Percentiles rank a stretch among this genome's conserved stretches.
phyloP scores from a whole-genome alignment of 2,888 invertebrate species.

The Fissipunctia ypsillon region DNA sequence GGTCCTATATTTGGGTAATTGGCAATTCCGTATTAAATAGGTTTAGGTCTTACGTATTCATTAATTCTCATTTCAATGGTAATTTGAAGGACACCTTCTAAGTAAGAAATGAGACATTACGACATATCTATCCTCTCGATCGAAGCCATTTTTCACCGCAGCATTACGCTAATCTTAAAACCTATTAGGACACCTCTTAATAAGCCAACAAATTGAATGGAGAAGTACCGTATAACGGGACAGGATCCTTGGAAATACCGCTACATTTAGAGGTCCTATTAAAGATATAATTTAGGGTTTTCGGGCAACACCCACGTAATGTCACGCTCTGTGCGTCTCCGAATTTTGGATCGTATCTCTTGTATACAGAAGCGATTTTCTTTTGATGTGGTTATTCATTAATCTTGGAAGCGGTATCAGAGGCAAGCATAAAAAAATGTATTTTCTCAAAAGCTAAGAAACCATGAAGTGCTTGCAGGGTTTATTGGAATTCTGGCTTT shows the following conservation, averaged over 20 bases:
- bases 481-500: constrained; percentile 5
- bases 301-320: constrained; percentile 29
- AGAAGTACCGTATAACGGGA: constrained; percentile 16
- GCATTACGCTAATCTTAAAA: not conserved
- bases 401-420: constrained; percentile 22
- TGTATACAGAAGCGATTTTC: constrained; percentile 27
- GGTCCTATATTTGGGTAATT: constrained; percentile 21
- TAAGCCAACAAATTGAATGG: constrained; percentile 17
- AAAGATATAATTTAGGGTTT: constrained; percentile 42
- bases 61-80: constrained; percentile 40
- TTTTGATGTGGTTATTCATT: constrained; percentile 29
- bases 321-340: not conserved
- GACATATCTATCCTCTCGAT: constrained; percentile 2
- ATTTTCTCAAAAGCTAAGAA: not conserved
- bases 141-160: constrained; percentile 8
- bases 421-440: constrained; percentile 12
- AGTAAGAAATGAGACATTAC: not conserved
- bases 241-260: constrained; percentile 37
- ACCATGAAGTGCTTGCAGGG: not conserved
- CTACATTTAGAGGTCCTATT: constrained; percentile 33
- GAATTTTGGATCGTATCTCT: constrained; percentile 37
- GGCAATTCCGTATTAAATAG: constrained; percentile 31
- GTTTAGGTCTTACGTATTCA: not conserved
- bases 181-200: constrained; percentile 15
- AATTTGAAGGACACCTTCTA: constrained; percentile 36